phyloP scores from a whole-genome alignment of 2,888 invertebrate genomes.

The Eudasyphora cyanicolor region DNA sequence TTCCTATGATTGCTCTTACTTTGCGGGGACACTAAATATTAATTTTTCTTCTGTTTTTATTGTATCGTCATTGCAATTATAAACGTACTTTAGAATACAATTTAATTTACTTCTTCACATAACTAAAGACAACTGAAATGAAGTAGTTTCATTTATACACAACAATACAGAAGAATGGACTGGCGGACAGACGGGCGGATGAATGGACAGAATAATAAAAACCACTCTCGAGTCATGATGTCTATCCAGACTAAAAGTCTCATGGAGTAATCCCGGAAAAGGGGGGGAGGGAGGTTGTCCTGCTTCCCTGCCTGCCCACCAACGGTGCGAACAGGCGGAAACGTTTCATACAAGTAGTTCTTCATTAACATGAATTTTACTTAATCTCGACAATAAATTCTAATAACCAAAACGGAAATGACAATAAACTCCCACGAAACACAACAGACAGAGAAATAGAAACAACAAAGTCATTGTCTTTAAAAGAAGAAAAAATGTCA shows the following conservation, averaged over 20 bases:
- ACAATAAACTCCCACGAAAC: constrained; percentile 2
- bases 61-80: constrained; percentile 20
- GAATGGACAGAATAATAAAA: not conserved
- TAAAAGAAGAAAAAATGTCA: not conserved
- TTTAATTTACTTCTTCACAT: constrained; percentile 15
- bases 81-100: not conserved
- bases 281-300: not conserved
- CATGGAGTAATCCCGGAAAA: too few relatives aligned
- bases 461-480: too few relatives aligned
- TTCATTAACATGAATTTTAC: constrained; percentile 39
- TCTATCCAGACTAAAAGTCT: too few relatives aligned
- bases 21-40: not conserved
- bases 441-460: not conserved
- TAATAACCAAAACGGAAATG: constrained; percentile 19
- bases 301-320: not conserved
- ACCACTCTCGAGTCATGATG: too few relatives aligned
- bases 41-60: not conserved
- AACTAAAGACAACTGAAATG: constrained; percentile 5
- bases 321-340: not conserved
- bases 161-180: not conserved
- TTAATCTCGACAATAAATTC: constrained; percentile 41
- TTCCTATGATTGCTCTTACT: not conserved
- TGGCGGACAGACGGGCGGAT: not conserved
- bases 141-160: not conserved
- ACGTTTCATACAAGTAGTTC: constrained; percentile 37